Conservation (phyloP, 2,888 invertebrate species). For the Arenicola marina region DNA sequence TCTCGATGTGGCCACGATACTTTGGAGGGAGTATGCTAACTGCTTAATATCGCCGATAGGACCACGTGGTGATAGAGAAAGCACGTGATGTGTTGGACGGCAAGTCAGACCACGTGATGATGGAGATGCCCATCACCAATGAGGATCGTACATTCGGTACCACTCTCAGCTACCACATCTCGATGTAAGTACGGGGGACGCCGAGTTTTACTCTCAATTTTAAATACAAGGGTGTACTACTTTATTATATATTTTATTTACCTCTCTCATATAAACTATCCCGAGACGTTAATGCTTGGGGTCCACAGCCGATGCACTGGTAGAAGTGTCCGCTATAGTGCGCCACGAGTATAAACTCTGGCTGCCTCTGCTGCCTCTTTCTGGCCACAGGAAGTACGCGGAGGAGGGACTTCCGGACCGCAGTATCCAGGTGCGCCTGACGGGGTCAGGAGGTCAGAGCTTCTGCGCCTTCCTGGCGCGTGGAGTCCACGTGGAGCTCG, state of each 20-base stretch:
- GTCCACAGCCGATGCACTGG: too few species aligned
- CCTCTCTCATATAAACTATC: too few species aligned
- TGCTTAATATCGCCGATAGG: constrained; percentile 38
- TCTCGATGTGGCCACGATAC: too few species aligned
- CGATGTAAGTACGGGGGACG: too few species aligned
- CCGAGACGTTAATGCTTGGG: too few species aligned
- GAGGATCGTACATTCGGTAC: constrained; percentile 91
- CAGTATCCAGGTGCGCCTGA: constrained; percentile 71
- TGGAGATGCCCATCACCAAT: constrained; percentile 83
- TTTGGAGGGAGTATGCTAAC: background rate
- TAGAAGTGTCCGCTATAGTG: too few species aligned
- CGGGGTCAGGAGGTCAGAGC: constrained; percentile 97
- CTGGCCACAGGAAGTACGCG: constrained; percentile 75
- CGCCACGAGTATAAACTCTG: too few species aligned
- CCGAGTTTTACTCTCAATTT: too few species aligned
- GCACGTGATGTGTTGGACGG: constrained; percentile 78
- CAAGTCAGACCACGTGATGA: constrained; percentile 69
- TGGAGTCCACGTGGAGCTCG: constrained; percentile 86
- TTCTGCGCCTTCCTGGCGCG: constrained; percentile 95
- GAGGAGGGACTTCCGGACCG: constrained; percentile 81
- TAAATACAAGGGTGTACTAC: too few species aligned
- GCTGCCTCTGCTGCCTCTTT: background rate
- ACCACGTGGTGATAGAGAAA: constrained; percentile 66
- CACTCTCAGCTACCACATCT: constrained; percentile 92
- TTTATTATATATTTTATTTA: too few species aligned